A percentile compares a stretch with the other conserved stretches of the same genome.
Evolutionary conservation across 2,888 invertebrate species (phyloP).

Genomic region (Hydrotaea cyrtoneurina): DNA sequence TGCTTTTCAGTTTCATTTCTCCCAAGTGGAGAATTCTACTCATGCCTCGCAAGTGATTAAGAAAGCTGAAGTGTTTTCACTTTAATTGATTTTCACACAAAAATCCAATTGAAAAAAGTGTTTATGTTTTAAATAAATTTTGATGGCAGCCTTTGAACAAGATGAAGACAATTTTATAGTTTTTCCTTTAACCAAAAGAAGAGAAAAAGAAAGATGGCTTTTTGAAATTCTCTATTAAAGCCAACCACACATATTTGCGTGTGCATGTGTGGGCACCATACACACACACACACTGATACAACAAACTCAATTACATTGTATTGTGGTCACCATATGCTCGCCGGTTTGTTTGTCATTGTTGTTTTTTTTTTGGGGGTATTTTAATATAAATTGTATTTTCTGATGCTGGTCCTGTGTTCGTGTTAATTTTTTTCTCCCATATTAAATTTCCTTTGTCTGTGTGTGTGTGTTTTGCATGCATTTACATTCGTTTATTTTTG

Average conservation of each 20-base stretch:
- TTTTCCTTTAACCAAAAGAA: too few relatives aligned
- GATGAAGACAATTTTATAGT: neutral
- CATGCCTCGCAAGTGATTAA: too few relatives aligned
- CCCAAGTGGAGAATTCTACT: neutral
- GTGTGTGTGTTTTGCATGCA: neutral
- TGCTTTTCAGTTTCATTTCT: neutral
- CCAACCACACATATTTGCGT: too few relatives aligned
- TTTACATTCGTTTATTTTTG: constrained; percentile 15
- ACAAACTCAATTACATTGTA: constrained; percentile 54
- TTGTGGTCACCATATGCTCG: constrained; percentile 52
- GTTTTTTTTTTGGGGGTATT: constrained; percentile 1
- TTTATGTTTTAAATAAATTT: neutral
- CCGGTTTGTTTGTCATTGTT: neutral
- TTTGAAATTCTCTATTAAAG: neutral
- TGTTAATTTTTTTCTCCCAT: constrained; percentile 3
- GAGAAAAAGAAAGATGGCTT: neutral
- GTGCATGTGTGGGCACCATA: too few relatives aligned
- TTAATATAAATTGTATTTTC: constrained; percentile 49
- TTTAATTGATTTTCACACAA: neutral
- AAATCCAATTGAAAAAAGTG: neutral
- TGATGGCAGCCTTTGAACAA: neutral
- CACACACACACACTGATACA: neutral
- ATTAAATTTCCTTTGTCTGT: neutral
- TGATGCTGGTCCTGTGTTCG: neutral
- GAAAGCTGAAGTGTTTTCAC: neutral